Evolutionary conservation across 1,140 invertebrate species (phyloP).

Genomic region (Hycleus phaleratus): DNA sequence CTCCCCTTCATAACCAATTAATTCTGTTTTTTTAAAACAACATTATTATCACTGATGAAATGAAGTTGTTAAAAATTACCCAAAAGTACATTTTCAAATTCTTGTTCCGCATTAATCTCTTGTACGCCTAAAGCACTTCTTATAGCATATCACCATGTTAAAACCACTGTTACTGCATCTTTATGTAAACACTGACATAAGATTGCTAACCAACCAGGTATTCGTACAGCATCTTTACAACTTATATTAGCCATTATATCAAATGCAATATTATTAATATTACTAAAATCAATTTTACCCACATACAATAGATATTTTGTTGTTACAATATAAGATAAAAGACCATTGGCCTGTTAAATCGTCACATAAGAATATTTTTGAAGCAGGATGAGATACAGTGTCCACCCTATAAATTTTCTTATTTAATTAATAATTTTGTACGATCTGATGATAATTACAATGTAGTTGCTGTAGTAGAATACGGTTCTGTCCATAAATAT

Average conservation of each 20-base stretch:
- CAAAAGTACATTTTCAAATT: conserved; percentile 55
- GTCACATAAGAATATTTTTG: conserved; percentile 70
- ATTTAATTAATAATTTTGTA: too few species aligned
- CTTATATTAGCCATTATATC: conserved; percentile 62
- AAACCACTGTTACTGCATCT: conserved; percentile 66
- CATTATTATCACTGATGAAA: too few species aligned
- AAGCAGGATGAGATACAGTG: conserved; percentile 48
- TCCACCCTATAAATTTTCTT: conserved; percentile 44
- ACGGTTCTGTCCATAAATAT: conserved; percentile 77
- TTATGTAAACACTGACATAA: conserved; percentile 66
- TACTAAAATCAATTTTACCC: conserved; percentile 69
- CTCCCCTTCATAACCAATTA: conserved; percentile 35
- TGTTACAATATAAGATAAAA: conserved; percentile 72
- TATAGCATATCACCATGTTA: conserved; percentile 79
- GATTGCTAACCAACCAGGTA: conserved; percentile 73
- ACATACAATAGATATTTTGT: conserved; percentile 60
- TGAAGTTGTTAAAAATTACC: too few species aligned
- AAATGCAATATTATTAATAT: conserved; percentile 65
- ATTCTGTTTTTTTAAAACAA: too few species aligned
- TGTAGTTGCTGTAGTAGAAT: conserved; percentile 19
- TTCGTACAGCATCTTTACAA: conserved; percentile 75
- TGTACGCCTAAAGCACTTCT: conserved; percentile 80
- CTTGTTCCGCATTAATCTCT: conserved; percentile 65
- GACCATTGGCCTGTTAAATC: conserved; percentile 79
- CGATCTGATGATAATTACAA: too few species aligned